A percentile compares a stretch with the other conserved stretches of the same genome.
These are phyloP conservation scores for Lytechinus pictus DNA, from an alignment of 35 echinoderm and acorn worm genomes.

Conservation along the genomic window DNA sequence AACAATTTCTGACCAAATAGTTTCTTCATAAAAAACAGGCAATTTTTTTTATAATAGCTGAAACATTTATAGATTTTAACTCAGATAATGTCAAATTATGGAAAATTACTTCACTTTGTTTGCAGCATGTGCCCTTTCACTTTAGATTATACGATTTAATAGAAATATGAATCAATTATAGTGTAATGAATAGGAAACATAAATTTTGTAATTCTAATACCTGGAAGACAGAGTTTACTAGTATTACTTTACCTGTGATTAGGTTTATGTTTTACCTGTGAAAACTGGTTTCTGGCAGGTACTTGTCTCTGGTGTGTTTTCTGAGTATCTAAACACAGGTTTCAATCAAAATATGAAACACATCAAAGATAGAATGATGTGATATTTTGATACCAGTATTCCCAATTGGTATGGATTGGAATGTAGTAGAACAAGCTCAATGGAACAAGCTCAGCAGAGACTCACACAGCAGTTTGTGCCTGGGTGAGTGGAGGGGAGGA, in stretches of 20 bases:
- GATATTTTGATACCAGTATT: conserved; percentile 2
- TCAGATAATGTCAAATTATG: background rate
- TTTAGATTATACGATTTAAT: too few relatives aligned
- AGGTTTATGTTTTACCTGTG: background rate
- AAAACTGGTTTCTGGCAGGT: background rate
- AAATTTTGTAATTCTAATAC: too few relatives aligned
- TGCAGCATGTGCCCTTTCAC: too few relatives aligned
- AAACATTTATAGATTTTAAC: background rate
- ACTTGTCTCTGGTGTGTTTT: background rate
- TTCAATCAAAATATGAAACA: background rate
- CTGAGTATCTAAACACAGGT: background rate
- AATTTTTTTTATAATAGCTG: too few relatives aligned
- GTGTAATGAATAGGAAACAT: too few relatives aligned
- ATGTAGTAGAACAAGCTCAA: background rate
- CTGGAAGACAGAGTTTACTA: too few relatives aligned
- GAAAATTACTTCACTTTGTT: too few relatives aligned
- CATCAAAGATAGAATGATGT: background rate
- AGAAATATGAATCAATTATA: too few relatives aligned
- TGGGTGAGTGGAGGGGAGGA: too few relatives aligned
- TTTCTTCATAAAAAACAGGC: too few relatives aligned
- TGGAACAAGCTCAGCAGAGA: background rate
- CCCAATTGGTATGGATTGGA: background rate
- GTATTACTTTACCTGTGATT: background rate
- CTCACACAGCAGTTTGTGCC: background rate
- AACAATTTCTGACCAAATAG: background rate